Base-by-base conservation (phyloP, 1,140 invertebrate species). In the Bradynema listronoti region DNA sequence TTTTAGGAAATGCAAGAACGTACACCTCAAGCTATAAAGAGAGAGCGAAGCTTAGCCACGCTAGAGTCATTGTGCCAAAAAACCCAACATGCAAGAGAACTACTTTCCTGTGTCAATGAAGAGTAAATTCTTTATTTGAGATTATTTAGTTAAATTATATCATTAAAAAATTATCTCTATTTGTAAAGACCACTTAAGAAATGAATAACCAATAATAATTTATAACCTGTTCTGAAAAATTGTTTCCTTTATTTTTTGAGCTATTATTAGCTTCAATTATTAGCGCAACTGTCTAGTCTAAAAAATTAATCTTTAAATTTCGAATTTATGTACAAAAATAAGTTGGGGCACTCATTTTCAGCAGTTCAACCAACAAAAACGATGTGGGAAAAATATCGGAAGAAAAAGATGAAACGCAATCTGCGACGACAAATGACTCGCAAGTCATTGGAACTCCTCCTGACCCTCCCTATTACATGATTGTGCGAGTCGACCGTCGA, bases 391-490 rank as follows among this genome's bases (percentile, higher is more conserved):
- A n/a, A n/a, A n/a, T n/a, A n/a, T n/a, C n/a, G n/a, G n/a, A n/a
- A n/a, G n/a, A n/a, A n/a, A n/a, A n/a, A n/a, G n/a, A n/a, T n/a
- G n/a, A n/a, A n/a, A n/a, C n/a, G n/a, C n/a, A n/a, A n/a, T n/a
- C n/a, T n/a, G n/a, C n/a, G n/a, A n/a, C 36, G 36, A 39, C 36
- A 39, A 36, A 57, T 24, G 30, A 58, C 24, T 27, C 41, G 24
- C 24, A 32, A 29, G 49, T 49, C 4, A 72, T 69, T 24, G 68
- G 65, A 3, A 68, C 69, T 27, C 68, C 66, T 1, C 75, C 74
- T 4, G 43, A 71, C 33, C 67, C 73, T 9, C 74, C 74, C 11
- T 78, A 60, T 51, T 76, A 76, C 42, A 69, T 76, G 69, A 67
- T 68, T 42, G 75, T 76, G 6, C 45, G 74, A 47, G 34, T 76